These are phyloP conservation scores for Pelosia muscerda DNA, from an alignment of 2,888 invertebrate genomes.

Conservation along the genomic window DNA sequence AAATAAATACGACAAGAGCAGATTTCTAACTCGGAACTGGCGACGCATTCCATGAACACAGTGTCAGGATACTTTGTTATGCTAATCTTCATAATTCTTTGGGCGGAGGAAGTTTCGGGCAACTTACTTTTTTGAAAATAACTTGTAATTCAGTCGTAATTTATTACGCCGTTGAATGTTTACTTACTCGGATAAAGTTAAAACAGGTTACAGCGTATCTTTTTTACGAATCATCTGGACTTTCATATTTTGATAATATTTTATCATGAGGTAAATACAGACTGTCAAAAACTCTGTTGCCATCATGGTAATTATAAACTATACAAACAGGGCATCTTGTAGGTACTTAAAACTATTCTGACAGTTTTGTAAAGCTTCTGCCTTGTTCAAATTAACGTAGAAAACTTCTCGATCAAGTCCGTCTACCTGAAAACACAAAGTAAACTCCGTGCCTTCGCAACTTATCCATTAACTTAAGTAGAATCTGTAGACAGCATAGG, in stretches of 20 bases:
- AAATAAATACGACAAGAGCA: conserved; percentile 57
- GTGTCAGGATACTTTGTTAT: conserved; percentile 84
- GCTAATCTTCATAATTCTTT: conserved; percentile 86
- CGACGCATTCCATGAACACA: conserved; percentile 79
- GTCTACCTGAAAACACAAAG: conserved; percentile 86
- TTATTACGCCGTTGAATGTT: conserved; percentile 75
- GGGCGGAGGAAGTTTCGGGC: conserved; percentile 77
- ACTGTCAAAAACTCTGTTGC: conserved; percentile 20
- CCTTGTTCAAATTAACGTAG: conserved; percentile 85
- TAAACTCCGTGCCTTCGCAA: conserved; percentile 85
- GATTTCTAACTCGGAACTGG: conserved; percentile 72
- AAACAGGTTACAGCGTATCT: conserved; percentile 37
- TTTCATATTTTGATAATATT: background rate
- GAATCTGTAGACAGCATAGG: conserved; percentile 84
- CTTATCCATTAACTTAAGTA: conserved; percentile 87
- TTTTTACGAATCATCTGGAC: conserved; percentile 27
- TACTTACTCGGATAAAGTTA: conserved; percentile 56
- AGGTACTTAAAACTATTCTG: conserved; percentile 73
- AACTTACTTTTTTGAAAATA: conserved; percentile 83
- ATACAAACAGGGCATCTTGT: conserved; percentile 61
- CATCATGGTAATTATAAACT: conserved; percentile 55
- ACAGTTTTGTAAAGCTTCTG: conserved; percentile 79
- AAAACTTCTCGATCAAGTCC: conserved; percentile 85
- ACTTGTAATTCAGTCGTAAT: conserved; percentile 83
- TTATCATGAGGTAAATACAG: background rate